Evolutionary conservation across 2,797 vertebrate genomes (phyloP), one percentile per base, ranked within the genome.

Genomic region (Pantherophis vulpinus): DNA sequence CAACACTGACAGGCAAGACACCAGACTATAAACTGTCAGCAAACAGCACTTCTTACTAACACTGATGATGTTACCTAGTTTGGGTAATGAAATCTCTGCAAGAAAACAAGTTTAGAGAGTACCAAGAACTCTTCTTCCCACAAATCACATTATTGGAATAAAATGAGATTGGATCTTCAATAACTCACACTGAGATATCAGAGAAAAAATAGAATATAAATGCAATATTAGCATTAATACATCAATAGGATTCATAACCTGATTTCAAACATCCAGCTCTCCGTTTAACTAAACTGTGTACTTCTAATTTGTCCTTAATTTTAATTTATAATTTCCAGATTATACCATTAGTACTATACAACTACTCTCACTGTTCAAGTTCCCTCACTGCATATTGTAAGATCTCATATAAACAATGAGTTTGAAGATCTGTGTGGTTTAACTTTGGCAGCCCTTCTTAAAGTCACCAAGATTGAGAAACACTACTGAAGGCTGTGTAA

Each of bases 301-400:
- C 10, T 90, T 55, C 20, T 55, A 42, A 56, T 12, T 42, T 18
- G 3, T 2, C 16, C 90, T 89, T 27, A 51, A 16, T 25, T 54
- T 93, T 92, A 79, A 59, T 88, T 58, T 66, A 55, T n/a, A 42
- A 88, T 91, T 79, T 90, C 89, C 89, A 79, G 16, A 5, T 14
- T 93, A 83, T 90, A 83, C 83, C 87, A 51, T 79, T 54, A 86
- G 2, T 32, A n/a, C 42, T 56, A 47, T 91, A 94, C 88, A 90
- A 47, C 91, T 59, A 59, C 58, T 16, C 58, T 60, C 20, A 60
- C 59, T 59, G 5, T 59, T 59, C 58, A 60, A 60, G 20, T 96
- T 91, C 18, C 94, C 93, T 93, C 94, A 95, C 60, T 58, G 42
- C 86, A 94, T 94, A 93, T 93, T 89, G 54, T 55, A 79, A 88